A percentile compares a stretch with the other conserved stretches of the same genome.
These are phyloP conservation scores for Papilio polytes DNA, from an alignment of 1,140 invertebrate genomes.

Conservation along the genomic window DNA sequence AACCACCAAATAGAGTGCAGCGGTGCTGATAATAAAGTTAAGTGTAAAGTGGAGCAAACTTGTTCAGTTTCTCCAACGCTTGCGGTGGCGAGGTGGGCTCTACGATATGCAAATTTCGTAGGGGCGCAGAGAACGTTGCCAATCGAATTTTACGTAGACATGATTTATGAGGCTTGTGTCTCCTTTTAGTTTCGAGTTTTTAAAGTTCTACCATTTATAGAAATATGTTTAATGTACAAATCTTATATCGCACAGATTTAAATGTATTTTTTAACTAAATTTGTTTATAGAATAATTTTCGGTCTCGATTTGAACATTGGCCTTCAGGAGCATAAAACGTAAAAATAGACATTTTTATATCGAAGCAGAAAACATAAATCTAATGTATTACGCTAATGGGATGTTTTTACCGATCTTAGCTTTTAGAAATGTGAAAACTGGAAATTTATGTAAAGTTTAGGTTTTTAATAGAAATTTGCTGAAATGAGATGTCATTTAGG, in stretches of 20 bases:
- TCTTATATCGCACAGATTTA: no score
- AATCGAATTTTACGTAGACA: slow-evolving; percentile 33
- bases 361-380: neutral
- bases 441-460: neutral
- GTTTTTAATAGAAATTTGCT: neutral
- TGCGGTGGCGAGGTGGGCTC: slow-evolving; percentile 34
- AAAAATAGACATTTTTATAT: neutral
- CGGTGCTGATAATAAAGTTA: slow-evolving; percentile 33
- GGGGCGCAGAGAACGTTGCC: slow-evolving; percentile 29
- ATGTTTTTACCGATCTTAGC: slow-evolving; percentile 8
- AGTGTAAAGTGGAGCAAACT: slow-evolving; percentile 41
- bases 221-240: no score
- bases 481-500: neutral
- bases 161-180: slow-evolving; percentile 5
- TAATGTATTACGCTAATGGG: slow-evolving; percentile 10
- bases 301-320: neutral
- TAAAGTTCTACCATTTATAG: neutral
- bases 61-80: neutral
- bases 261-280: neutral
- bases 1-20: slow-evolving; percentile 3
- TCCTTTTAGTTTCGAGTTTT: neutral
- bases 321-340: neutral
- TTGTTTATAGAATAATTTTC: neutral
- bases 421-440: slow-evolving; percentile 1
- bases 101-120: slow-evolving; percentile 52